phyloP scores from a whole-genome alignment of 2,888 invertebrate species.

The Patella depressa region DNA sequence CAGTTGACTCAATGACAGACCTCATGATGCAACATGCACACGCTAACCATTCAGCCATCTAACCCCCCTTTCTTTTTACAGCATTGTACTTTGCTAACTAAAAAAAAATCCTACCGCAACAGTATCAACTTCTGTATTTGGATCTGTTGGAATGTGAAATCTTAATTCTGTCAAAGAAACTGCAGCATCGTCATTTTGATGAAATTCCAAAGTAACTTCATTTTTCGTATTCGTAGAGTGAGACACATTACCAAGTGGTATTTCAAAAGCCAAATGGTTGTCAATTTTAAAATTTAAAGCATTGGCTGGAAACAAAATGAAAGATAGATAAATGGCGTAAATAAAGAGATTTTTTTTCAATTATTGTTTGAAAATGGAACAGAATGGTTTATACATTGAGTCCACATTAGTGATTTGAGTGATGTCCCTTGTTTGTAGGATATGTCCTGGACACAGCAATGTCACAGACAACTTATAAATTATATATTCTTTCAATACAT shows the following conservation, averaged over 20 bases:
- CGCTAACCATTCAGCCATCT: too few relatives aligned
- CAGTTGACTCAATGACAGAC: too few relatives aligned
- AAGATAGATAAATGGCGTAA: neutral
- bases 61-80: too few relatives aligned
- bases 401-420: too few relatives aligned
- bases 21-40: too few relatives aligned
- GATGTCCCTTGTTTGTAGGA: too few relatives aligned
- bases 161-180: conserved; percentile 97
- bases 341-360: too few relatives aligned
- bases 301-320: conserved; percentile 55
- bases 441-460: too few relatives aligned
- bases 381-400: too few relatives aligned
- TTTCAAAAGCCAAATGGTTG: conserved; percentile 86
- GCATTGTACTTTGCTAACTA: neutral
- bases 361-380: too few relatives aligned
- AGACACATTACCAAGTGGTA: conserved; percentile 95
- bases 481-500: too few relatives aligned
- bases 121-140: conserved; percentile 85
- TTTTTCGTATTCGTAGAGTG: conserved; percentile 97
- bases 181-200: conserved; percentile 98
- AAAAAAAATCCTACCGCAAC: conserved; percentile 76
- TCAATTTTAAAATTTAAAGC: conserved; percentile 68
- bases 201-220: conserved; percentile 98
- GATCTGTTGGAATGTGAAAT: conserved; percentile 91
- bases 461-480: too few relatives aligned